Base-by-base conservation (phyloP, 2,797 vertebrate genomes). In the Eurystomus glaucurus region DNA sequence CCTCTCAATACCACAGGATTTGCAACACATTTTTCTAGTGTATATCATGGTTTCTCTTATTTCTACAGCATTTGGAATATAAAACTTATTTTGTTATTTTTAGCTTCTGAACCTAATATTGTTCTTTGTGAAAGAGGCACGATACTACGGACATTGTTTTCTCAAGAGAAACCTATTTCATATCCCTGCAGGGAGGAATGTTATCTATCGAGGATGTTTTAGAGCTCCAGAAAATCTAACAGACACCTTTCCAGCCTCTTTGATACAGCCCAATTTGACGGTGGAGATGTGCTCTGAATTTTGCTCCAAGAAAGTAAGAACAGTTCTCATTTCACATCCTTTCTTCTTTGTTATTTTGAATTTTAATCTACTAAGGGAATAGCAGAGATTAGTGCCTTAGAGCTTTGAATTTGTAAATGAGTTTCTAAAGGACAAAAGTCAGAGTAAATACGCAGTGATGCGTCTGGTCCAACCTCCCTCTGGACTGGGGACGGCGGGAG, bases 131-230 rank as follows among this genome's bases (percentile, higher is more conserved):
- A 92, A 60, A 52, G 69, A 28, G 45, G 16, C 54, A 80, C 29
- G 35, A 70, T 71, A 45, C 55, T 20, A 29, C 0, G 14, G 68
- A 60, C 69, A 26, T 46, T 4, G 1, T 76, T 84, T 94, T 97
- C 81, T 97, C 61, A 78, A 85, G 88, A 93, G 84, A 96, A 93
- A 93, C 85, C 88, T 79, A 28, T 96, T 97, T 97, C 93, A 43
- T 97, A 70, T 97, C 87, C 89, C 95, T 9, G 3, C 96, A 98
- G 98, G 98, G 84, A 99, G 96, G 96, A 99, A 99, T 3, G 98
- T 99, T 95, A 99, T 98, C 84, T 99, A 99, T 97, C 98, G 99
- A 2, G 99, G 99, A 85, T 99, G 99, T 98, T 99, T 99, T 98
- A 98, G 96, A 95, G 96, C 99, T 94, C 98, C 98, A n/a, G 98